These are phyloP conservation scores for Hippocampus comes DNA, from an alignment of 2,113 vertebrate species.

Conservation along the genomic window DNA sequence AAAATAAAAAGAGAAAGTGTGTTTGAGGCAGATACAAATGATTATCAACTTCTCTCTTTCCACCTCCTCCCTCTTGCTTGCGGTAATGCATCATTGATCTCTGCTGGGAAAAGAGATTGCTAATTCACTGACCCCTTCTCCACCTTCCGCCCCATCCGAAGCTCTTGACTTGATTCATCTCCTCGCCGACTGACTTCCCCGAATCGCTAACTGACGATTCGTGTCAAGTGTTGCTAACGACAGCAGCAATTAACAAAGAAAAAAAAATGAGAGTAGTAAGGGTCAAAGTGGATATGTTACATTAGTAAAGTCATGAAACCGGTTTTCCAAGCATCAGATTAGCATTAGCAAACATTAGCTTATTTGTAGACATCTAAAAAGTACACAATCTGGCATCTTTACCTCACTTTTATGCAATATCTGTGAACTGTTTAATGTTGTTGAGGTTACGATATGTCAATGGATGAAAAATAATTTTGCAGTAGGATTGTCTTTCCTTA, in stretches of 20 bases:
- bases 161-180: conserved; percentile 47
- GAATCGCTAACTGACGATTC: conserved; percentile 30
- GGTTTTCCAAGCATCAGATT: too few species aligned
- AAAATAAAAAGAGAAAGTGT: conserved; percentile 7
- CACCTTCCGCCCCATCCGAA: conserved; percentile 29
- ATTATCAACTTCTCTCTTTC: conserved; percentile 13
- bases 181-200: conserved; percentile 18
- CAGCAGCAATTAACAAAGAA: conserved; percentile 19
- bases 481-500: too few species aligned
- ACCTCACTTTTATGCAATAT: too few species aligned
- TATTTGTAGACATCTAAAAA: too few species aligned
- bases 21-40: conserved; percentile 23
- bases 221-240: conserved; percentile 42
- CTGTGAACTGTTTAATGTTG: too few species aligned
- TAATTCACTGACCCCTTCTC: conserved; percentile 55
- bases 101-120: conserved; percentile 55
- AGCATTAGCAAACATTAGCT: too few species aligned
- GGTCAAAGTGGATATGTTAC: conserved; percentile 14
- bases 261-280: conserved; percentile 27
- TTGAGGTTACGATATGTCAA: too few species aligned
- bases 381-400: too few species aligned
- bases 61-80: conserved; percentile 32
- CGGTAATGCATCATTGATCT: conserved; percentile 64
- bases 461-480: too few species aligned
- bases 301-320: too few species aligned